phyloP scores from a whole-genome alignment of 2,797 vertebrate genomes.

The Neopelma chrysocephalum region DNA sequence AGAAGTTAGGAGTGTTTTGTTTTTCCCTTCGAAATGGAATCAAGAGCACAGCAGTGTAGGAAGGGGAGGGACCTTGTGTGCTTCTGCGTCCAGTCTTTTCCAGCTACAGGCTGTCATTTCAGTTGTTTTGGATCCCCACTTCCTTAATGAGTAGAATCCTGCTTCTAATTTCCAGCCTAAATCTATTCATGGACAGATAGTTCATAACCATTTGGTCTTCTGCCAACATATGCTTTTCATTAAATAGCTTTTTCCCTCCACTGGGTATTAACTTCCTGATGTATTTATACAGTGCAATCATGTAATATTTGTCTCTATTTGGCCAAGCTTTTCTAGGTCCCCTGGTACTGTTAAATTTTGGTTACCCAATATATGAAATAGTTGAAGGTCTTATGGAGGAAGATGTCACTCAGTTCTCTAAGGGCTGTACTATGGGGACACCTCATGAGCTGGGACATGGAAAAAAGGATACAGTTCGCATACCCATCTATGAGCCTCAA shows the following conservation, averaged over 20 bases:
- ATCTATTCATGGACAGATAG: background rate
- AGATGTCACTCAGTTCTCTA: rapidly evolving
- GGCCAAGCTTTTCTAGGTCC: background rate
- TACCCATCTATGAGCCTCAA: background rate
- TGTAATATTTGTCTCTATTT: background rate
- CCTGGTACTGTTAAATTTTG: background rate
- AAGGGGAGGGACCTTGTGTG: background rate
- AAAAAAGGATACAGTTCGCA: background rate
- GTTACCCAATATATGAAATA: background rate
- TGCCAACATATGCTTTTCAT: background rate
- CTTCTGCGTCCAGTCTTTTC: background rate
- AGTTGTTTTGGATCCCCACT: background rate
- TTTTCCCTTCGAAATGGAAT: background rate
- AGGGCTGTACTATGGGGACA: background rate
- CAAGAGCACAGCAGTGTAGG: background rate
- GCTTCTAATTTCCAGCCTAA: background rate
- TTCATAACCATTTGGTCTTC: constrained; percentile 20
- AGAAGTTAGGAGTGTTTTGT: background rate
- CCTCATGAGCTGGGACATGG: background rate
- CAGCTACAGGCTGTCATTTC: background rate
- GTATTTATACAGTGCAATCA: background rate
- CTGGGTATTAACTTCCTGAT: background rate
- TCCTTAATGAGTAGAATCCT: background rate
- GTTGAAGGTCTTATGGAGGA: background rate
- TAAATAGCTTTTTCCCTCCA: background rate